Evolutionary conservation across 1,140 invertebrate genomes (phyloP), one percentile per base, ranked within the genome.

Genomic region (Zophobas atratus): DNA sequence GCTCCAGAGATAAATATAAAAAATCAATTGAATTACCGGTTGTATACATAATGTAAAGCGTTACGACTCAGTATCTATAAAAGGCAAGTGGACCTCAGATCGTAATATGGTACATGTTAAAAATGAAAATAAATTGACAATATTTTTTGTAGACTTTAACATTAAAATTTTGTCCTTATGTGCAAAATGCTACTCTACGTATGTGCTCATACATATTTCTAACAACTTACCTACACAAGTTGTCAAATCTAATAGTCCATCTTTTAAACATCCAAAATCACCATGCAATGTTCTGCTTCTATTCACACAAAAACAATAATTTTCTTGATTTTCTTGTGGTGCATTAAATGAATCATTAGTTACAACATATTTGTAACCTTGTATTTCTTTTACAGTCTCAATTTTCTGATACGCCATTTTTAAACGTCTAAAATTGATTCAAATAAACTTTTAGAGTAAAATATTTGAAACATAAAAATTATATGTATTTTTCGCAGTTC

Each of bases 211-310:
- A 43, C 6, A 34, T 39, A 67, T 38, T 41, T 78, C 35, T 75
- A 0, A 20, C 20, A 20, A 56, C 36, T 84, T 84, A 87, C 86
- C 82, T 77, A 80, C 77, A 75, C 86, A 87, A 20, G 72, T 75
- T 1, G 63, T 82, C 67, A 87, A 80, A 74, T 87, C 86, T 36
- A 85, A 70, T 35, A 85, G 74, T n/a, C 86, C 86, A 76, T 85
- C 84, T 38, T 82, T 75, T 34, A 86, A 76, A 76, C 86, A 87
- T 20, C 80, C 84, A 35, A 82, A 75, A 32, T 81, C 55, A 1
- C 76, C 84, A 55, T 80, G 79, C 38, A 86, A 78, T 70, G 82
- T 82, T 38, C 46, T 57, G 2, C 82, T 85, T 56, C 76, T 81
- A 41, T 85, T 84, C 0, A 82, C 72, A 56, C 86, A 87, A 72